Evolutionary conservation across 2,888 invertebrate genomes (phyloP), one percentile per base, ranked within the genome.

Genomic region (Hypomecis atomaria): DNA sequence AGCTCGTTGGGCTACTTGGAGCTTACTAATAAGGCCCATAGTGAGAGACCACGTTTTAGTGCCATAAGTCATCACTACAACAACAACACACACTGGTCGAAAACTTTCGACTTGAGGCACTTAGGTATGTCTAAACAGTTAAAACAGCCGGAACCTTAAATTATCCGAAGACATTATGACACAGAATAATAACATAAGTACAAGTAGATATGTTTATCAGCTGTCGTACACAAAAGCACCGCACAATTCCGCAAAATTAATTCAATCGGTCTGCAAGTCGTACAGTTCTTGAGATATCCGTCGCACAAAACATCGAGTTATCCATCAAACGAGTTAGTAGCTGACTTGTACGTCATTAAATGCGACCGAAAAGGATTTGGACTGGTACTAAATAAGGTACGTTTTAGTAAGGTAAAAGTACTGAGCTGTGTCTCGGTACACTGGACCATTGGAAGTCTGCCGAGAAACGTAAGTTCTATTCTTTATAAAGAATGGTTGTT

Each of bases 321-420:
- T 89, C 84, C 84, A 87, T 89, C 88, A 88, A 89, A 85, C 87
- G 76, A 82, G 82, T 83, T 81, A 77, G 76, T 74, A 78, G 74
- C 79, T 78, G 84, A 80, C 83, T 82, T 76, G 80, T 75, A 80
- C 87, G 87, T 89, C 89, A 89, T 90, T 89, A 90, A 89, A 90
- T 86, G 82, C 82, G 87, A 89, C 90, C 86, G 73, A 90, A 89
- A 89, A 88, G 89, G 90, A 85, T 87, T 88, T 88, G 79, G 83
- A 78, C 80, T 61, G 78, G 75, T 77, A 84, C 88, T 88, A 81
- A 84, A 83, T 87, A 90, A 81, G 87, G 88, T 83, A 84, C 76
- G 80, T 78, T 87, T 84, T 85, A 81, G 81, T 78, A 77, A 78
- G 77, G 86, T 83, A 84, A 86, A 84, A 85, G 82, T 86, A 75